Conservation (phyloP, 1,140 invertebrate genomes). For the Cephus cinctus region DNA sequence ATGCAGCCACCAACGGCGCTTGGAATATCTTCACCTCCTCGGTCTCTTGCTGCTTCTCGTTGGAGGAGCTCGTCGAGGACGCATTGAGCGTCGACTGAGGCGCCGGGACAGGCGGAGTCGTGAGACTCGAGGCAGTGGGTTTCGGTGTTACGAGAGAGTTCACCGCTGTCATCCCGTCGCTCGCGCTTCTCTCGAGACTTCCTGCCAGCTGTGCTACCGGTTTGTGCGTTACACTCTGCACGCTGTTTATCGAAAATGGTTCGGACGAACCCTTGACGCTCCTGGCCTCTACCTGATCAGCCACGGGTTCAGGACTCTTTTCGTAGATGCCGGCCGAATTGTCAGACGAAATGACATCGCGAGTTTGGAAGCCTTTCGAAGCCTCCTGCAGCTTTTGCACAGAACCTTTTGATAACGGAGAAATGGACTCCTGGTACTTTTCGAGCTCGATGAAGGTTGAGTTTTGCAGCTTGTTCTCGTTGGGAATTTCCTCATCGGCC, state of each 20-base stretch:
- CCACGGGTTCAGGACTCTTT: conserved; percentile 19
- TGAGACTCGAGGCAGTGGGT: conserved; percentile 37
- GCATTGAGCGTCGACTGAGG: conserved; percentile 33
- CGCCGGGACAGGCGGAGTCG: conserved; percentile 11
- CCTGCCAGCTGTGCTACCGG: conserved; percentile 26
- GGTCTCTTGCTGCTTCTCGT: conserved; percentile 44
- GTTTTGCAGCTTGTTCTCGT: conserved; percentile 52
- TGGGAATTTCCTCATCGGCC: conserved; percentile 36
- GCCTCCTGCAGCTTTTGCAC: conserved; percentile 5
- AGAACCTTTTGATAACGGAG: conserved; percentile 16
- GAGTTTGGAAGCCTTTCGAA: conserved; percentile 27
- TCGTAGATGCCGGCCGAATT: conserved; percentile 26
- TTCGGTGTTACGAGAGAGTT: conserved; percentile 38
- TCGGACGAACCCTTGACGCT: conserved; percentile 13
- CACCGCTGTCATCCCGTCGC: conserved; percentile 34
- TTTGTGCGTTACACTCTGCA: conserved; percentile 26
- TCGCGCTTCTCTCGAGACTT: conserved; percentile 38
- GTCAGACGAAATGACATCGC: conserved; percentile 20
- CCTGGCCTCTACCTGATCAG: conserved; percentile 28
- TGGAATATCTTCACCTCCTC: conserved; percentile 77
- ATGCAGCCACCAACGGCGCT: conserved; percentile 76
- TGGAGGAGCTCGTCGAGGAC: conserved; percentile 32
- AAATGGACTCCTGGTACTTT: conserved; percentile 28
- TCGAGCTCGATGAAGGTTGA: conserved; percentile 44
- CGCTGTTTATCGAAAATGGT: conserved; percentile 16